These are phyloP conservation scores for Patella vulgata DNA, from an alignment of 1,140 invertebrate species.

Conservation along the genomic window DNA sequence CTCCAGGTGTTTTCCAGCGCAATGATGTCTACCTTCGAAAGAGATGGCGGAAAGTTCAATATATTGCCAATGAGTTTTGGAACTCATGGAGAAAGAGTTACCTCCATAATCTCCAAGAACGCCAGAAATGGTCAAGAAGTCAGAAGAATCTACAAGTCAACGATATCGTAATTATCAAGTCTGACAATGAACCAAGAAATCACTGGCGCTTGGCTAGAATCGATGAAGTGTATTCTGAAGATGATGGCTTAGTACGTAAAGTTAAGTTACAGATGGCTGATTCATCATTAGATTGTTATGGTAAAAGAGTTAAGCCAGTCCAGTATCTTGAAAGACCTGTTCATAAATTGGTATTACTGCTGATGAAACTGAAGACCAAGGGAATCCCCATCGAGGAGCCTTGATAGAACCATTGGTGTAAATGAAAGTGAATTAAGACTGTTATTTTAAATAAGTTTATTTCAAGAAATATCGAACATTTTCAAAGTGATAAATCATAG, in stretches of 20 bases:
- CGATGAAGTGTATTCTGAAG: constrained; percentile 22
- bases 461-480: too few species aligned
- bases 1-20: constrained; percentile 24
- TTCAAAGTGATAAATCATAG: too few species aligned
- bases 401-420: too few species aligned
- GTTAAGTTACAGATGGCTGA: constrained; percentile 21
- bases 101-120: constrained; percentile 6
- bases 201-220: constrained; percentile 25
- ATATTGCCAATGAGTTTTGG: constrained; percentile 33
- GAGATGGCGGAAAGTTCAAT: constrained; percentile 37
- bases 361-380: too few species aligned
- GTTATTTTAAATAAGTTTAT: too few species aligned
- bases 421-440: too few species aligned
- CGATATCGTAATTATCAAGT: constrained; percentile 36
- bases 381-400: too few species aligned
- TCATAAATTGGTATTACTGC: too few species aligned
- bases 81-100: constrained; percentile 30
- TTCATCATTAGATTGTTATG: background rate
- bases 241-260: constrained; percentile 37
- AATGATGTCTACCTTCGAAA: constrained; percentile 31
- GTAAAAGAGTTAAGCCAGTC: too few species aligned
- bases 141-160: constrained; percentile 23
- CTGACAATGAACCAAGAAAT: constrained; percentile 23
- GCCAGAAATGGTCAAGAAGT: constrained; percentile 28
- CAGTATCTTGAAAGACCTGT: too few species aligned